A percentile compares a stretch with the other conserved stretches of the same genome.
Evolutionary conservation across 2,888 invertebrate species (phyloP).

Genomic region (Tipula lateralis): DNA sequence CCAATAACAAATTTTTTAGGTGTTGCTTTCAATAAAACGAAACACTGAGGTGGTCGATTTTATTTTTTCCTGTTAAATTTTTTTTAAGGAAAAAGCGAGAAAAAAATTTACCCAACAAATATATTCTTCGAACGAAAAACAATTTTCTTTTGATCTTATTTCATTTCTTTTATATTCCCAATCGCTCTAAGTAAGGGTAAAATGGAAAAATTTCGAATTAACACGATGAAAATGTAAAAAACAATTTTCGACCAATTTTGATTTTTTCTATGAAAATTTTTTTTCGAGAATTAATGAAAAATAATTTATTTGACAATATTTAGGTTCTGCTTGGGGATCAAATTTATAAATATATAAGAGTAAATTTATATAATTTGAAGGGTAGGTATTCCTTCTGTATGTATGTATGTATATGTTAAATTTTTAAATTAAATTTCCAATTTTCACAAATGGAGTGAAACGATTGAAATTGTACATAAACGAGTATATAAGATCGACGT

Average conservation of each 20-base stretch:
- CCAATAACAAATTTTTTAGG: too few species aligned
- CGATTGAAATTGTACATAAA: neutral
- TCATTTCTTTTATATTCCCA: neutral
- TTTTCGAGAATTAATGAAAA: slow-evolving; percentile 5
- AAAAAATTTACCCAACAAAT: neutral
- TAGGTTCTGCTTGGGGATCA: neutral
- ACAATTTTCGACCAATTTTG: slow-evolving; percentile 24
- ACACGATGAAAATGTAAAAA: neutral
- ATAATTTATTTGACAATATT: slow-evolving; percentile 11
- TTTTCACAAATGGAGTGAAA: neutral
- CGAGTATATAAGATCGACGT: neutral
- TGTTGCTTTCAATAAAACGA: neutral
- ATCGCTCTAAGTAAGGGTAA: neutral
- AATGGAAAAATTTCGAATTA: neutral
- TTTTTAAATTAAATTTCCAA: neutral
- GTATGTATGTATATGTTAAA: neutral
- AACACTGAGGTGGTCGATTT: neutral
- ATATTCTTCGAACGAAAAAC: neutral
- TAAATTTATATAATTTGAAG: neutral
- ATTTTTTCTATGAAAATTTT: too few species aligned
- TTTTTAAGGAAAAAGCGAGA: neutral
- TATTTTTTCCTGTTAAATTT: neutral
- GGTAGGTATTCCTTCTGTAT: neutral
- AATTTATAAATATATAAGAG: neutral
- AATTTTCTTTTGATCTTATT: slow-evolving; percentile 6